Percentiles rank a stretch among this genome's conserved stretches.
Conservation (phyloP, 2,888 invertebrate genomes). For the Dinocampus coccinellae region DNA sequence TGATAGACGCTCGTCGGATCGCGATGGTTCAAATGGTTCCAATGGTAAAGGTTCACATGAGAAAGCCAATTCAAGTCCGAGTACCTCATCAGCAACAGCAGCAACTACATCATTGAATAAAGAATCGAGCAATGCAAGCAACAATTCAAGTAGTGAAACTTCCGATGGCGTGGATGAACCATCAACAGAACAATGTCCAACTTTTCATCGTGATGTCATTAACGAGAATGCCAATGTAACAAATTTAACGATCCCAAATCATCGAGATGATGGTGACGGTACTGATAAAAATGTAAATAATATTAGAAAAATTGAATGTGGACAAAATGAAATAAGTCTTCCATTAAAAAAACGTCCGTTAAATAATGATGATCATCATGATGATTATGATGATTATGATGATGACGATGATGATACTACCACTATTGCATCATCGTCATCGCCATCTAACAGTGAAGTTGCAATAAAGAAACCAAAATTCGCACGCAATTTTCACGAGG, state of each 20-base stretch:
- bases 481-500: constrained; percentile 78
- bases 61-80: constrained; percentile 70
- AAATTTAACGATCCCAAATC: constrained; percentile 1
- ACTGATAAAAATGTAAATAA: neutral
- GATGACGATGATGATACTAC: too few species aligned
- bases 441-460: constrained; percentile 38
- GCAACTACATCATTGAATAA: constrained; percentile 71
- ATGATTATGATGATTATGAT: too few species aligned
- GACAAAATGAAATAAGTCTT: constrained; percentile 50
- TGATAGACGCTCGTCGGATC: constrained; percentile 80
- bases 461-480: constrained; percentile 78
- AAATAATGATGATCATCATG: constrained; percentile 44
- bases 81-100: constrained; percentile 62
- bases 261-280: neutral
- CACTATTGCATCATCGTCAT: neutral
- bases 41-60: constrained; percentile 68
- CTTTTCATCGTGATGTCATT: constrained; percentile 26
- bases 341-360: constrained; percentile 64
- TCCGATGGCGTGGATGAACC: constrained; percentile 60
- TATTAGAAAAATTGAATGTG: constrained; percentile 45
- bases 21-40: constrained; percentile 83
- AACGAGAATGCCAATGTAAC: constrained; percentile 31
- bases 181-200: constrained; percentile 45
- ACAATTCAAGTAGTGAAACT: constrained; percentile 67
- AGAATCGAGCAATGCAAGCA: constrained; percentile 72